A percentile compares a stretch with the other conserved stretches of the same genome.
These are phyloP conservation scores for Anniella stebbinsi DNA, from an alignment of 2,797 vertebrate genomes.

Conservation along the genomic window DNA sequence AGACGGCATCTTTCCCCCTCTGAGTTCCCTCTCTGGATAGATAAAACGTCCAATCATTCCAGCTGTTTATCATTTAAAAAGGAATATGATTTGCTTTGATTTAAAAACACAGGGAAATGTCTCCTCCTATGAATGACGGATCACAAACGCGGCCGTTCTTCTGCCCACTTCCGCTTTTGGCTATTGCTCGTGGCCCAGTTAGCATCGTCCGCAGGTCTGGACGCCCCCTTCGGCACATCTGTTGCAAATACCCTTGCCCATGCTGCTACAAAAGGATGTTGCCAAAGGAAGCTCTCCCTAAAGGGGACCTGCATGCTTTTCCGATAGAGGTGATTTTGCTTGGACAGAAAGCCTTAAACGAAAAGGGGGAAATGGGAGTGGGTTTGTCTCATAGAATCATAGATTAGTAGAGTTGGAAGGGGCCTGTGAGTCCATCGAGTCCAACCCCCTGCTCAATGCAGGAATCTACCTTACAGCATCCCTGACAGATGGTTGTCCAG, in stretches of 20 bases:
- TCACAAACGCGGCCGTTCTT: too few species aligned
- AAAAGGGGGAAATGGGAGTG: neutral
- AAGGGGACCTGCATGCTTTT: slow-evolving; percentile 30
- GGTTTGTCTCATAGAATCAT: too few species aligned
- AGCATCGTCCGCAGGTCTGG: neutral
- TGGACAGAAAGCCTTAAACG: slow-evolving; percentile 1
- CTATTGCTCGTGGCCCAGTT: too few species aligned
- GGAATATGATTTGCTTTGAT: too few species aligned
- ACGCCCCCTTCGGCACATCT: neutral
- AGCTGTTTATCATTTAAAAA: neutral
- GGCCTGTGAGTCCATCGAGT: too few species aligned
- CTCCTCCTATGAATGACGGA: neutral
- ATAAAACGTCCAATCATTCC: neutral
- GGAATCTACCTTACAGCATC: too few species aligned
- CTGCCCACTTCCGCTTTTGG: neutral
- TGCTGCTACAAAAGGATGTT: neutral
- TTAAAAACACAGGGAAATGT: neutral
- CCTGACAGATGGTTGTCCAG: too few species aligned
- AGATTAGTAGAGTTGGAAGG: too few species aligned
- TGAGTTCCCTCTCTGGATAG: neutral
- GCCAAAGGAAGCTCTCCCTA: neutral
- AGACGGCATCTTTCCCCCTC: neutral
- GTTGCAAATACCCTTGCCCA: slow-evolving; percentile 21
- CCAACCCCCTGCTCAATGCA: too few species aligned
- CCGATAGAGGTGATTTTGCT: slow-evolving; percentile 47